These are phyloP conservation scores for Gallinago stenura DNA, from an alignment of 2,797 vertebrate species.

Conservation along the genomic window DNA sequence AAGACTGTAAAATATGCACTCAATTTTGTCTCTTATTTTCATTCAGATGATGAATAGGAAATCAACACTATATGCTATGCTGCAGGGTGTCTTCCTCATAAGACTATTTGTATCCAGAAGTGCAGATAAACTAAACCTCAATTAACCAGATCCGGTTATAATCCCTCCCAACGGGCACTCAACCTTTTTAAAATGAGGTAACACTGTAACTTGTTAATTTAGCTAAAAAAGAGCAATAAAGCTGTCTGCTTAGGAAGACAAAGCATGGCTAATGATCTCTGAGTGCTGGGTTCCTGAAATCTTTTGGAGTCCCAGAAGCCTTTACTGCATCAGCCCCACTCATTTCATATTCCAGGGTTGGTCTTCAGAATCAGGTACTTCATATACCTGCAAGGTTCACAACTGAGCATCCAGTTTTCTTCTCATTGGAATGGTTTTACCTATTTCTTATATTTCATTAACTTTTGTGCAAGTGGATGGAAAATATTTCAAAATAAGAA, in stretches of 20 bases:
- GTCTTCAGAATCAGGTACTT: neutral
- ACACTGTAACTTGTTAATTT: neutral
- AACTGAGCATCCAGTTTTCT: neutral
- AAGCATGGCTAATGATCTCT: neutral
- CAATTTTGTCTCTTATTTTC: neutral
- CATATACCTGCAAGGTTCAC: neutral
- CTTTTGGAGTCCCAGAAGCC: neutral
- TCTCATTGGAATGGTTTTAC: neutral
- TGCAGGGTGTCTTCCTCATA: neutral
- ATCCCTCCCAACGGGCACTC: neutral
- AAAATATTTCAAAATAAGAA: neutral
- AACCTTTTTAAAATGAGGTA: neutral
- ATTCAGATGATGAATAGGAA: constrained; percentile 4
- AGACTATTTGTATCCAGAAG: constrained; percentile 4
- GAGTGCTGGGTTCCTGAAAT: neutral
- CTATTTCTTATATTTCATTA: neutral
- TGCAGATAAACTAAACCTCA: constrained; percentile 34
- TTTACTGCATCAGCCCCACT: neutral
- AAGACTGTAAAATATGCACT: neutral
- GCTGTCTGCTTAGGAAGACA: neutral
- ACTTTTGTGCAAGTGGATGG: neutral
- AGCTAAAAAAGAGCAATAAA: neutral
- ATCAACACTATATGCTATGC: neutral
- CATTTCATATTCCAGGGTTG: neutral
- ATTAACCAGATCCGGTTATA: constrained; percentile 22